phyloP scores from a whole-genome alignment of 2,113 vertebrate species.

The Apaloderma vittatum region DNA sequence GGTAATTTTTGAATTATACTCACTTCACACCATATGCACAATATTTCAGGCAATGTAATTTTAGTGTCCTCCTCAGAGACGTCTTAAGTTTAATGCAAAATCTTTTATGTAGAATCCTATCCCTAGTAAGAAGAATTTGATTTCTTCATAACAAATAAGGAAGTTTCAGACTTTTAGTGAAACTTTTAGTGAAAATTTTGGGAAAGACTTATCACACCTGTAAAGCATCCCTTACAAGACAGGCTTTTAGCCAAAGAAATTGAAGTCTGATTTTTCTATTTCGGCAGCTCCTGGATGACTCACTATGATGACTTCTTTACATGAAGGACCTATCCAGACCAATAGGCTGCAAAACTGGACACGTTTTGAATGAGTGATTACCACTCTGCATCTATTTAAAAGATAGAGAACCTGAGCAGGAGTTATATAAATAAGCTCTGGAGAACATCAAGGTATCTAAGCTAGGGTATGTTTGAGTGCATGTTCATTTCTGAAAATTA shows the following conservation, averaged over 20 bases:
- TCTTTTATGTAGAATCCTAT: no score
- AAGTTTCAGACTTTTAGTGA: background rate
- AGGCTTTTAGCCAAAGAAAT: background rate
- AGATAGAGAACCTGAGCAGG: background rate
- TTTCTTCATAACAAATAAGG: background rate
- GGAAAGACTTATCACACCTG: background rate
- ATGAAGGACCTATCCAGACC: background rate
- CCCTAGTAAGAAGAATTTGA: background rate
- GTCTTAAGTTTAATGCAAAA: no score
- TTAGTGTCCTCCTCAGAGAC: no score
- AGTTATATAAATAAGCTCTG: background rate
- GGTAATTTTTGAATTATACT: no score
- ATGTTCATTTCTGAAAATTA: background rate
- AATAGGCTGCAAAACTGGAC: background rate
- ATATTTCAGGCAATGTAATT: no score
- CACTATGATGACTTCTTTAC: background rate
- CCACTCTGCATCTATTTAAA: background rate
- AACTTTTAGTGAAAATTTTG: background rate
- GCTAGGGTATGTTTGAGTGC: background rate
- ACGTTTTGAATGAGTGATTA: background rate
- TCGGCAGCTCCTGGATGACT: background rate
- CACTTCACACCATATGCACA: no score
- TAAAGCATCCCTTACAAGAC: background rate
- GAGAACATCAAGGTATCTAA: background rate
- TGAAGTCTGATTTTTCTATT: background rate